These are phyloP conservation scores for Stigmatopora argus DNA, from an alignment of 2,113 vertebrate genomes.

Conservation along the genomic window DNA sequence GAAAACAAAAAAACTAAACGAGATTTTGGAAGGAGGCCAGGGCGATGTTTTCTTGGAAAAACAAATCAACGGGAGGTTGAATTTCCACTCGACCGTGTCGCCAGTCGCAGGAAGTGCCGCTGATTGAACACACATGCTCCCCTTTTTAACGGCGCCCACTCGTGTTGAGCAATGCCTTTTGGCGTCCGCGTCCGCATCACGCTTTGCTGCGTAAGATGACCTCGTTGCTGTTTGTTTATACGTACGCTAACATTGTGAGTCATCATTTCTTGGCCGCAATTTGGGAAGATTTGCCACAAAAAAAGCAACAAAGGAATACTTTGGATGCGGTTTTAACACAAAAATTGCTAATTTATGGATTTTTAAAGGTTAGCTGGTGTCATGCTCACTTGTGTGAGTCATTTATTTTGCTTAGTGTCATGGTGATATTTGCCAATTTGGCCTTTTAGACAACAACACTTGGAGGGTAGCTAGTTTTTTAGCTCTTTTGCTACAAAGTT, in stretches of 20 bases:
- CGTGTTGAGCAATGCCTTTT: slow-evolving; percentile 62
- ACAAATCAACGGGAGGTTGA: not conserved
- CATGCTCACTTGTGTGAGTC: too few relatives aligned
- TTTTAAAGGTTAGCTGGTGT: too few relatives aligned
- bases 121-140: slow-evolving; percentile 70
- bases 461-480: too few relatives aligned
- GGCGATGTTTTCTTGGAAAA: not conserved
- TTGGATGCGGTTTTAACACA: not conserved
- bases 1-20: not conserved
- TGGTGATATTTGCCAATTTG: too few relatives aligned
- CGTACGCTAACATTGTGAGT: not conserved
- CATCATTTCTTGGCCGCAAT: not conserved
- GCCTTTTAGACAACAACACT: too few relatives aligned
- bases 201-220: not conserved
- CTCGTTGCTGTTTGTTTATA: not conserved
- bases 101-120: slow-evolving; percentile 4
- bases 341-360: too few relatives aligned
- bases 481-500: too few relatives aligned
- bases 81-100: not conserved
- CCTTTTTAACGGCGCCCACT: slow-evolving; percentile 48
- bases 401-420: too few relatives aligned
- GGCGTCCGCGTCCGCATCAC: slow-evolving; percentile 13
- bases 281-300: not conserved
- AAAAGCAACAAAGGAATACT: not conserved
- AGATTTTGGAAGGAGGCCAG: not conserved